These are phyloP conservation scores for Chinchilla lanigera DNA, from an alignment of 2,113 vertebrate genomes.

Conservation along the genomic window DNA sequence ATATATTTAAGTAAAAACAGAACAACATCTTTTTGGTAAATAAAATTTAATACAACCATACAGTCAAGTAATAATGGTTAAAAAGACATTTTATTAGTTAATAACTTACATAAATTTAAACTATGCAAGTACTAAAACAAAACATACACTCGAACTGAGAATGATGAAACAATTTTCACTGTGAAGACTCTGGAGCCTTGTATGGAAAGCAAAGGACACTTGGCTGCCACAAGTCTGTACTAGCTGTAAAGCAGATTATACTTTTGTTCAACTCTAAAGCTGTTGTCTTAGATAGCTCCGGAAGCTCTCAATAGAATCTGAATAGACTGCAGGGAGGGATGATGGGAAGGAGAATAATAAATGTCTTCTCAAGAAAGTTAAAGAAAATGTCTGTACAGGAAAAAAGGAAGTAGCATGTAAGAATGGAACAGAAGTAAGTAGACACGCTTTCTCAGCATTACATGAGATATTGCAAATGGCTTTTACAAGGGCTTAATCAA, in stretches of 20 bases:
- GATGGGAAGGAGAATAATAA: constrained; percentile 54
- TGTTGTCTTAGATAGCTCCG: constrained; percentile 71
- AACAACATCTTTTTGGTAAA: constrained; percentile 67
- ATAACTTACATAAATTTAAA: constrained; percentile 77
- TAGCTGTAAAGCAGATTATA: constrained; percentile 52
- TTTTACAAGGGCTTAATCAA: constrained; percentile 39
- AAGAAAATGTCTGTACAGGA: constrained; percentile 55
- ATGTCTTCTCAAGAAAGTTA: constrained; percentile 66
- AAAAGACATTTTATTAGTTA: constrained; percentile 86
- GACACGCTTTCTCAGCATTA: constrained; percentile 30
- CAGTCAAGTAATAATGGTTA: constrained; percentile 81
- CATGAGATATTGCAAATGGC: constrained; percentile 32
- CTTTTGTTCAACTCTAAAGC: constrained; percentile 36
- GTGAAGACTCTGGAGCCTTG: constrained; percentile 73
- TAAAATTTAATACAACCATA: constrained; percentile 80
- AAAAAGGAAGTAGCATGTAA: constrained; percentile 24
- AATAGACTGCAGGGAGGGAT: not conserved
- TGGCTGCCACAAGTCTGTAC: constrained; percentile 55
- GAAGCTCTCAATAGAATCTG: constrained; percentile 64
- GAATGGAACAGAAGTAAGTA: constrained; percentile 44
- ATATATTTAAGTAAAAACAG: constrained; percentile 47
- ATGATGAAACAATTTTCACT: constrained; percentile 58
- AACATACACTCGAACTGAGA: constrained; percentile 77
- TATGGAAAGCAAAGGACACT: not conserved
- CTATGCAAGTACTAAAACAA: constrained; percentile 85